A percentile compares a stretch with the other conserved stretches of the same genome.
Evolutionary conservation across 2,113 vertebrate genomes (phyloP).

Genomic region (Sapajus apella): DNA sequence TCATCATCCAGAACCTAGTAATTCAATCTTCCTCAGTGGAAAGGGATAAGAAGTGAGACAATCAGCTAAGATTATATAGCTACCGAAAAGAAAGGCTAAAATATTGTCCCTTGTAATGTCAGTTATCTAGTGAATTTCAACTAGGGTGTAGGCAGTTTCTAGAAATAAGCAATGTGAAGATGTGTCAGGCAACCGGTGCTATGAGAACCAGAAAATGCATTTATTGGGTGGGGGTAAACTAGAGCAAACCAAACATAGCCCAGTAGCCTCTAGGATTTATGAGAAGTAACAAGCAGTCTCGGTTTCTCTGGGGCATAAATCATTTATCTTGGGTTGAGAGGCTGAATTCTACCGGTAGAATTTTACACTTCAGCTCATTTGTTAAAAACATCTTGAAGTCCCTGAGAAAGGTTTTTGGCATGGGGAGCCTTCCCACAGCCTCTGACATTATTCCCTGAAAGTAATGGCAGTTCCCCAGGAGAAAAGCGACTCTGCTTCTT

Average conservation of each 20-base stretch:
- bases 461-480: neutral
- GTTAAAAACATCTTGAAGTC: neutral
- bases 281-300: neutral
- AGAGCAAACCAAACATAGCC: neutral
- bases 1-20: neutral
- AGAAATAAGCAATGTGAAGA: neutral
- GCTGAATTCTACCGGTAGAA: neutral
- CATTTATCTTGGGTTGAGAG: neutral
- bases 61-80: neutral
- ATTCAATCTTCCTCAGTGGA: neutral
- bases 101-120: neutral
- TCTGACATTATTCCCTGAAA: neutral
- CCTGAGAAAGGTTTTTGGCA: neutral
- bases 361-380: neutral
- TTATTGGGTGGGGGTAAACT: neutral
- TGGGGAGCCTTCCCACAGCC: neutral
- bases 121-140: neutral
- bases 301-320: neutral
- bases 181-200: neutral
- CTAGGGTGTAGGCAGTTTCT: neutral
- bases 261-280: neutral
- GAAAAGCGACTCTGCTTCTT: neutral
- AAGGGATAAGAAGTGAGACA: neutral
- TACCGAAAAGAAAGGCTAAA: neutral
- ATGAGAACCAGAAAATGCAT: neutral